Evolutionary conservation across 1,140 invertebrate genomes (phyloP), one percentile per base, ranked within the genome.

Genomic region (Rhagoletis pomonella): DNA sequence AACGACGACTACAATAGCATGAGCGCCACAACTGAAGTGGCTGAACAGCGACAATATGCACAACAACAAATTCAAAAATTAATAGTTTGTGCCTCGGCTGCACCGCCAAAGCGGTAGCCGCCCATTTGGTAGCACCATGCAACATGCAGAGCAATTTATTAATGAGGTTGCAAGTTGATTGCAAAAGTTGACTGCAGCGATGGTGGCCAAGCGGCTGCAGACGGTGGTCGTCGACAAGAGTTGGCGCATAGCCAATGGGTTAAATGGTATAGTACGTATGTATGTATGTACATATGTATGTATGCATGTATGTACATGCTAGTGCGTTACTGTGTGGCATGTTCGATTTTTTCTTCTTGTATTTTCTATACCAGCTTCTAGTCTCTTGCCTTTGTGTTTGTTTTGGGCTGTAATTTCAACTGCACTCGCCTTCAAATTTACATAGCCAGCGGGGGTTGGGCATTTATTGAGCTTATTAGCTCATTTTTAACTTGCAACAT

Each of bases 131-230:
- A 14, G 81, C 81, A 85, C 55, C 81, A 85, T 85, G 85, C 87
- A 86, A 90, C 91, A 92, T 91, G 90, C 90, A 89, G 91, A 85
- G 91, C 91, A 90, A 92, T 91, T 91, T 92, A 92, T 92, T 92
- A 92, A 92, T 92, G 91, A 92, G 91, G 91, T 91, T 91, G 91
- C 89, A 88, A 88, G 88, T 91, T 91, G 91, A 92, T 92, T 92
- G 89, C 89, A 90, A 90, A 87, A 89, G 77, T 73, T 88, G 65
- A 87, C 67, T 87, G n/a, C 29, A 55, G 50, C 58, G 58, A 58
- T 85, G 84, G 84, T 62, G 84, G 58, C 29, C 55, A 17, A 39
- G 39, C n/a, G 19, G 4, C 3, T 6, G 29, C n/a, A n/a, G n/a
- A n/a, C n/a, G n/a, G n/a, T n/a, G n/a, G n/a, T n/a, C n/a, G n/a